These are phyloP conservation scores for Masticophis lateralis DNA, from an alignment of 2,797 vertebrate species.

Conservation along the genomic window DNA sequence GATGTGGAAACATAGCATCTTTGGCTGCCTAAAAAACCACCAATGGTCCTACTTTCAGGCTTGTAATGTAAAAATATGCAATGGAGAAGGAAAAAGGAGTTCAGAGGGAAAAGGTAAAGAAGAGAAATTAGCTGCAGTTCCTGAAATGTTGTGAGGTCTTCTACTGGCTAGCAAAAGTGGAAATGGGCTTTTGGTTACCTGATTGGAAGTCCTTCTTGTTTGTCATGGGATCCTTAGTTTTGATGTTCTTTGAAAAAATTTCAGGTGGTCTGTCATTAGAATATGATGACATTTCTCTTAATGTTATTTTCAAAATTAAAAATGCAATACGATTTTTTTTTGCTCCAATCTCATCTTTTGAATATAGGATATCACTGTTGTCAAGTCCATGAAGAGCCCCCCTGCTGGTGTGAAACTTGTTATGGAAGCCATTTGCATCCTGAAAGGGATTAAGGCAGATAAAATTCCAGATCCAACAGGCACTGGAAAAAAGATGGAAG, in stretches of 20 bases:
- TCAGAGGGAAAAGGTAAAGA: background rate
- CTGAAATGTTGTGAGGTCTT: background rate
- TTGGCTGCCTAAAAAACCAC: background rate
- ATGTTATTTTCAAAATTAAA: background rate
- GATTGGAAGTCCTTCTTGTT: background rate
- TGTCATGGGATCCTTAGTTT: background rate
- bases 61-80: background rate
- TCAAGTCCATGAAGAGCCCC: conserved; percentile 93
- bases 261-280: background rate
- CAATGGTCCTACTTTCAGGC: background rate
- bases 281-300: background rate
- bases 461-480: conserved; percentile 84
- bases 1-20: background rate
- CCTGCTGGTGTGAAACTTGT: conserved; percentile 87
- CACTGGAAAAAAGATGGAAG: conserved; percentile 85
- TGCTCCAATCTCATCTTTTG: background rate
- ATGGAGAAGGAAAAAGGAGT: background rate
- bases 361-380: conserved; percentile 85
- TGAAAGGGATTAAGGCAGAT: conserved; percentile 90
- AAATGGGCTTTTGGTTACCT: background rate
- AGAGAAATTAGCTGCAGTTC: background rate
- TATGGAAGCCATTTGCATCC: conserved; percentile 92
- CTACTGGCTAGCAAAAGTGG: background rate
- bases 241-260: background rate
- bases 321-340: background rate